Evolutionary conservation across 2,113 vertebrate genomes (phyloP).

Genomic region (Boleophthalmus pectinirostris): DNA sequence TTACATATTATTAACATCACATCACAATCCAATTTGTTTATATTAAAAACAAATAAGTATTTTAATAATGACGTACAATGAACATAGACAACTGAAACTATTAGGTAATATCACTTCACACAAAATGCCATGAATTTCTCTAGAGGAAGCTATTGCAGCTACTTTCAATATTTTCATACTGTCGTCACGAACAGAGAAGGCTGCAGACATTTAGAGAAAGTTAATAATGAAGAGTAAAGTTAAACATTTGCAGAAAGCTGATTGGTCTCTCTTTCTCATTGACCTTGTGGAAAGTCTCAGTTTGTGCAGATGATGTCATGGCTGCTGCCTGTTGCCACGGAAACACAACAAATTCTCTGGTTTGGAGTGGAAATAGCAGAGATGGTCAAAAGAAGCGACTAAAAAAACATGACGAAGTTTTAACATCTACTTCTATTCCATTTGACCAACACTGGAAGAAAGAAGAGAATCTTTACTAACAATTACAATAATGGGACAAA

Average conservation of each 20-base stretch:
- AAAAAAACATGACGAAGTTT: neutral
- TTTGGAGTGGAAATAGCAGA: neutral
- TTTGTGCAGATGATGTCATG: slow-evolving; percentile 59
- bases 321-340: slow-evolving; percentile 48
- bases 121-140: too few relatives aligned
- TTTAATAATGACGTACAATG: too few relatives aligned
- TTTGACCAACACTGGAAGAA: neutral
- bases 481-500: neutral
- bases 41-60: too few relatives aligned
- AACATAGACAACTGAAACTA: too few relatives aligned
- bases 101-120: too few relatives aligned
- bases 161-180: neutral
- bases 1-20: too few relatives aligned
- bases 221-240: slow-evolving; percentile 48
- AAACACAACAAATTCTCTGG: slow-evolving; percentile 64
- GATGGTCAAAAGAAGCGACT: neutral
- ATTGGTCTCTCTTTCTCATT: slow-evolving; percentile 22
- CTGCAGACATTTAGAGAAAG: neutral
- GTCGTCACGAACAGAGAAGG: neutral
- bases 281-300: slow-evolving; percentile 47
- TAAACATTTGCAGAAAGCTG: slow-evolving; percentile 23
- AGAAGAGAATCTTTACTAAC: neutral
- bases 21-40: too few relatives aligned
- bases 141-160: neutral
- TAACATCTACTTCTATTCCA: slow-evolving; percentile 20